Percentiles rank a stretch among this genome's conserved stretches.
These are phyloP conservation scores for Globodera rostochiensis DNA, from an alignment of 1,140 invertebrate species.

Conservation along the genomic window DNA sequence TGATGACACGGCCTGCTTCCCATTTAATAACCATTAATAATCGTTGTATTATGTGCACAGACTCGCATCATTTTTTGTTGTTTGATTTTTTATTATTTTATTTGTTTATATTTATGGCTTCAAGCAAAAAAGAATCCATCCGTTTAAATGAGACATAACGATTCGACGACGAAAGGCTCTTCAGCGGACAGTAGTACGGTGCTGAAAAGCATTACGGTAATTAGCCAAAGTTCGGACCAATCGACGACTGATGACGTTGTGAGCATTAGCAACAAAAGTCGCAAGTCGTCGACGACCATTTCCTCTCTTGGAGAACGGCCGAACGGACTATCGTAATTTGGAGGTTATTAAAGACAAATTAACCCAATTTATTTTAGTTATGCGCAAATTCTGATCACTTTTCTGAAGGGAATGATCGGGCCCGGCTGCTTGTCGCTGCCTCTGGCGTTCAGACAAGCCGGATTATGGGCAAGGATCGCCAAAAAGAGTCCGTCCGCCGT, in stretches of 20 bases:
- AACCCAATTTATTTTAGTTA: slow-evolving; percentile 9
- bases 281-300: background rate
- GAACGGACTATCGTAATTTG: background rate
- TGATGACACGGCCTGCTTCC: too few species aligned
- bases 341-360: background rate
- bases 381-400: slow-evolving; percentile 15
- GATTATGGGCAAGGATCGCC: slow-evolving; percentile 40
- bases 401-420: slow-evolving; percentile 55
- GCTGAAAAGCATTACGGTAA: background rate
- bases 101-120: too few species aligned
- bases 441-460: slow-evolving; percentile 60
- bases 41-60: too few species aligned
- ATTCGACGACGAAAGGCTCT: background rate
- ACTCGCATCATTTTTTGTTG: too few species aligned
- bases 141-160: too few species aligned
- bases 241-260: background rate
- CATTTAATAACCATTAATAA: too few species aligned
- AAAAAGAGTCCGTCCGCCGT: background rate
- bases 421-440: slow-evolving; percentile 59
- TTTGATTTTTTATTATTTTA: too few species aligned
- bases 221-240: background rate
- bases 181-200: too few species aligned
- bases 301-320: background rate
- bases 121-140: too few species aligned
- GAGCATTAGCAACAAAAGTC: background rate